Evolutionary conservation across 2,888 invertebrate genomes (phyloP).

Genomic region (Parnassius smintheus): DNA sequence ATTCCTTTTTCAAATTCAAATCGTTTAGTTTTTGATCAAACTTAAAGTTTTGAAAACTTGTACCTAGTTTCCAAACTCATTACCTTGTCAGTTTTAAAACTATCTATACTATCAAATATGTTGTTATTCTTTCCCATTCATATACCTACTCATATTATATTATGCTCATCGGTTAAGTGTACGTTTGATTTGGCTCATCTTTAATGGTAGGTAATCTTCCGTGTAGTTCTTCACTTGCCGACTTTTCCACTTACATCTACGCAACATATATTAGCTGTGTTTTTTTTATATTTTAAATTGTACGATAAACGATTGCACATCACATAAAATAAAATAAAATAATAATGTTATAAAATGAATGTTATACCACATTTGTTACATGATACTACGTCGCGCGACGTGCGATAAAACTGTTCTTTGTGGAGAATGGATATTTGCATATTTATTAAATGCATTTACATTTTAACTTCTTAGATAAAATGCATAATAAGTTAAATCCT

Average conservation of each 20-base stretch:
- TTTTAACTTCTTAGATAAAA: too few relatives aligned
- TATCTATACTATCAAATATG: background rate
- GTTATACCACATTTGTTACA: background rate
- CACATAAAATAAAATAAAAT: background rate
- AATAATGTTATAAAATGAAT: background rate
- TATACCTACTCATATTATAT: too few relatives aligned
- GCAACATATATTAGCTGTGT: too few relatives aligned
- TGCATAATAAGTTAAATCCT: too few relatives aligned
- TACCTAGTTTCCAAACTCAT: background rate
- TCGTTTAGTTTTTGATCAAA: constrained; percentile 28
- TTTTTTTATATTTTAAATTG: too few relatives aligned
- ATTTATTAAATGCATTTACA: constrained; percentile 1
- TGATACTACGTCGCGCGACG: background rate
- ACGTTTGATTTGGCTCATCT: too few relatives aligned
- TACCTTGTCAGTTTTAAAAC: constrained; percentile 6
- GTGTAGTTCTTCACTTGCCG: too few relatives aligned
- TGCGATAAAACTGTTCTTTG: constrained; percentile 5
- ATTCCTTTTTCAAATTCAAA: constrained; percentile 33
- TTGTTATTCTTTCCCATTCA: background rate
- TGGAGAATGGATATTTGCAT: constrained; percentile 6
- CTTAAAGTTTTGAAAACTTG: constrained; percentile 26
- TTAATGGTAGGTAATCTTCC: too few relatives aligned
- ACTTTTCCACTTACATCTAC: too few relatives aligned
- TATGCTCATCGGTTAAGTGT: too few relatives aligned
- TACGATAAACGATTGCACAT: background rate